Evolutionary conservation across 2,888 invertebrate genomes (phyloP).

Genomic region (Lochmaea crataegi): DNA sequence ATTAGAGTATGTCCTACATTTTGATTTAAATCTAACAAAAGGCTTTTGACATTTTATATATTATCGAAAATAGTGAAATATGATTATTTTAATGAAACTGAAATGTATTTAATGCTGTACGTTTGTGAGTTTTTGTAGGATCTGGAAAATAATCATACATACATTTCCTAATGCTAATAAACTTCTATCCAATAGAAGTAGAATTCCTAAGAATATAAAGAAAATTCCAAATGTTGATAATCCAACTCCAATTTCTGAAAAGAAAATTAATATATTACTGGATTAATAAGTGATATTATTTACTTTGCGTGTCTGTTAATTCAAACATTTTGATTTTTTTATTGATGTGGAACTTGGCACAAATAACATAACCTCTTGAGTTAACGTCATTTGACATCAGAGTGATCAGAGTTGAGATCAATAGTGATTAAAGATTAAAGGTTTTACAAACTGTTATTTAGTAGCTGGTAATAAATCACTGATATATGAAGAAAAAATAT

Average conservation of each 20-base stretch:
- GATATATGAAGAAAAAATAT: no score
- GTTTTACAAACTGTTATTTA: no score
- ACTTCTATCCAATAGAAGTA: conserved; percentile 96
- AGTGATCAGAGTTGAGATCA: no score
- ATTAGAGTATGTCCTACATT: no score
- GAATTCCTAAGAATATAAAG: conserved; percentile 92
- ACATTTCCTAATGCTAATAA: conserved; percentile 99
- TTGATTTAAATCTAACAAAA: no score
- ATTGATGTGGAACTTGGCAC: conserved; percentile 21
- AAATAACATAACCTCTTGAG: conserved; percentile 28
- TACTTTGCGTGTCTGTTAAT: conserved; percentile 86
- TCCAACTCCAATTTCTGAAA: conserved; percentile 96
- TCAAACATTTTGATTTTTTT: conserved; percentile 74
- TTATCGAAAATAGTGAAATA: no score
- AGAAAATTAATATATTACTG: conserved; percentile 37
- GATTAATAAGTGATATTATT: conserved; percentile 30
- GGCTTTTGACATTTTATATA: no score
- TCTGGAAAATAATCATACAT: conserved; percentile 65
- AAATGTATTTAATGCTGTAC: no score
- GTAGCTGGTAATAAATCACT: no score
- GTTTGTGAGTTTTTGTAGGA: neutral
- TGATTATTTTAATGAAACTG: no score
- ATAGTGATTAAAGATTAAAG: no score
- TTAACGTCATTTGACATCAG: neutral
- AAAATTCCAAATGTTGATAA: conserved; percentile 95